phyloP scores from a whole-genome alignment of 2,888 invertebrate genomes.

The Sminthurinus aureus region DNA sequence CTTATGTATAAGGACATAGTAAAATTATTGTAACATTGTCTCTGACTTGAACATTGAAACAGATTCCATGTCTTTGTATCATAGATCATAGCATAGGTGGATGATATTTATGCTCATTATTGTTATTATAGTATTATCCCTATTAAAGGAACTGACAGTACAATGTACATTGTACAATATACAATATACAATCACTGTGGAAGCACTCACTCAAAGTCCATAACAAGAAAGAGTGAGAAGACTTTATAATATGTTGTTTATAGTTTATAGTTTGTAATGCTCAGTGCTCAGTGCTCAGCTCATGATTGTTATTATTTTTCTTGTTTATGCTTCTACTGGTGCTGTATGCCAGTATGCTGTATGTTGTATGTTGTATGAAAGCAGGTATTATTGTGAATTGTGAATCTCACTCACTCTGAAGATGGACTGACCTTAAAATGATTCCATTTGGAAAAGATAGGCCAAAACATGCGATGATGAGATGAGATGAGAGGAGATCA shows the following conservation, averaged over 20 bases:
- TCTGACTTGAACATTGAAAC: no score
- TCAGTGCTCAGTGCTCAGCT: not conserved
- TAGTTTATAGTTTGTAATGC: not conserved
- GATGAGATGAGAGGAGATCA: not conserved
- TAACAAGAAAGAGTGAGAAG: not conserved
- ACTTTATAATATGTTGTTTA: not conserved
- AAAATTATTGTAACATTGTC: no score
- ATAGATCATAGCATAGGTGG: no score
- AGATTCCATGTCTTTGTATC: no score
- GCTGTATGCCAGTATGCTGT: not conserved
- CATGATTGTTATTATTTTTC: conserved; percentile 23
- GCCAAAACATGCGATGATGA: conserved; percentile 19
- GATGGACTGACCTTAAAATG: conserved; percentile 34
- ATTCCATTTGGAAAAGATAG: conserved; percentile 25
- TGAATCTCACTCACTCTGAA: not conserved
- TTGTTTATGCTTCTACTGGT: no score
- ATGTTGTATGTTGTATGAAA: not conserved
- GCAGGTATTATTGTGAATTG: not conserved
- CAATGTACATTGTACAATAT: no score
- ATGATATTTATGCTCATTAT: no score
- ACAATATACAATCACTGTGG: not conserved
- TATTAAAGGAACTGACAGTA: no score
- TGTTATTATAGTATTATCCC: no score
- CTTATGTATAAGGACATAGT: no score
- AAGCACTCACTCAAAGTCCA: not conserved